Evolutionary conservation across 2,888 invertebrate genomes (phyloP).

Genomic region (Euzetes globulus): DNA sequence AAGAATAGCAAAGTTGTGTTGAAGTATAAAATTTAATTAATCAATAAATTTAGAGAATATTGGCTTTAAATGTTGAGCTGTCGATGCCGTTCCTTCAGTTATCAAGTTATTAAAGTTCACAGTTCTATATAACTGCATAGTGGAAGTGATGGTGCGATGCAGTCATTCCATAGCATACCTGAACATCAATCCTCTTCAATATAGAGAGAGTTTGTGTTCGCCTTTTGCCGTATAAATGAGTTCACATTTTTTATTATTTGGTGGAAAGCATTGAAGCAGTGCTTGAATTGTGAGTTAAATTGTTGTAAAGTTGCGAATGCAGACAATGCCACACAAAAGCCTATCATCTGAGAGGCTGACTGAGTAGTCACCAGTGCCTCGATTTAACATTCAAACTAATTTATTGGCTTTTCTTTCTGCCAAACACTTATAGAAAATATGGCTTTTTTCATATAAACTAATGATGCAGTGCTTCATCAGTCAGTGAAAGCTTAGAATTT

Average conservation of each 20-base stretch:
- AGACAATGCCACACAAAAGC: neutral
- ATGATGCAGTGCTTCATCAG: neutral
- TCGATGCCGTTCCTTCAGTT: too few relatives aligned
- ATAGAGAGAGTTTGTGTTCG: neutral
- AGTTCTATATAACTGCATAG: neutral
- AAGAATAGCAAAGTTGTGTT: too few relatives aligned
- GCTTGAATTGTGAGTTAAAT: neutral
- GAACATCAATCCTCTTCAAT: neutral
- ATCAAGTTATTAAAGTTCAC: too few relatives aligned
- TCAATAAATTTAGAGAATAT: too few relatives aligned
- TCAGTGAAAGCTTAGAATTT: neutral
- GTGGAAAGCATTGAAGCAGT: neutral
- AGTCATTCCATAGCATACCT: neutral
- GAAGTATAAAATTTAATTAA: too few relatives aligned
- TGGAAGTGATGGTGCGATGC: neutral
- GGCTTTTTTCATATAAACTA: neutral
- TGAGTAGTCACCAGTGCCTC: neutral
- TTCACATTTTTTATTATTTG: neutral
- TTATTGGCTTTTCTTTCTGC: neutral
- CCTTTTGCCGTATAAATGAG: too few relatives aligned
- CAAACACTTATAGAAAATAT: neutral
- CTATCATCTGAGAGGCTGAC: too few relatives aligned
- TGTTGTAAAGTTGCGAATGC: neutral
- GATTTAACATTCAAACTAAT: slow-evolving; percentile 13
- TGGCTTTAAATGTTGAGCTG: too few relatives aligned